phyloP scores from a whole-genome alignment of 2,113 vertebrate genomes.

The Cephalopterus ornatus region DNA sequence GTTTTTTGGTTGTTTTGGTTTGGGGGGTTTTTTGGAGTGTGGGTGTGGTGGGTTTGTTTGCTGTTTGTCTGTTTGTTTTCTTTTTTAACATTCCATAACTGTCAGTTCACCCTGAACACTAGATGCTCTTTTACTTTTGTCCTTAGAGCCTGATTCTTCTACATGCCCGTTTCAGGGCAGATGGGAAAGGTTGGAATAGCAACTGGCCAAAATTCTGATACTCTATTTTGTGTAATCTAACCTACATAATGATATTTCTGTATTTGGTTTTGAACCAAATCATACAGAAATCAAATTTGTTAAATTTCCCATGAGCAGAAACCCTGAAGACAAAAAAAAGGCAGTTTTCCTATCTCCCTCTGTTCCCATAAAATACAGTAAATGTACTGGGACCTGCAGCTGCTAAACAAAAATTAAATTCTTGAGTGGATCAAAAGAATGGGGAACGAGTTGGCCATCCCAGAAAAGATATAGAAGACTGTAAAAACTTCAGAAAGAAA shows the following conservation, averaged over 20 bases:
- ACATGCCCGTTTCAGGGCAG: neutral
- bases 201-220: neutral
- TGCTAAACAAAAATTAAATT: neutral
- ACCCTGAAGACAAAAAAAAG: neutral
- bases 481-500: neutral
- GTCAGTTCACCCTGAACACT: neutral
- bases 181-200: neutral
- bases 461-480: neutral
- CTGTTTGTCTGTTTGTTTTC: neutral
- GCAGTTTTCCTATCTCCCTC: accelerated
- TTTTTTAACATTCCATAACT: neutral
- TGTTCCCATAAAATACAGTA: neutral
- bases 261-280: conserved; percentile 2
- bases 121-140: neutral
- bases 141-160: neutral
- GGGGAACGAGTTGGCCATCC: neutral
- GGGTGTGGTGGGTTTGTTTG: neutral
- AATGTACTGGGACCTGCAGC: neutral
- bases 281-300: neutral
- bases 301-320: neutral
- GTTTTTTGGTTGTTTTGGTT: neutral
- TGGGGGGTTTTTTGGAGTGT: neutral
- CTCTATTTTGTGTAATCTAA: conserved; percentile 14
- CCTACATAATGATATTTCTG: neutral
- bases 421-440: neutral